Conservation (phyloP, 2,888 invertebrate species). For the Acronicta aceris region DNA sequence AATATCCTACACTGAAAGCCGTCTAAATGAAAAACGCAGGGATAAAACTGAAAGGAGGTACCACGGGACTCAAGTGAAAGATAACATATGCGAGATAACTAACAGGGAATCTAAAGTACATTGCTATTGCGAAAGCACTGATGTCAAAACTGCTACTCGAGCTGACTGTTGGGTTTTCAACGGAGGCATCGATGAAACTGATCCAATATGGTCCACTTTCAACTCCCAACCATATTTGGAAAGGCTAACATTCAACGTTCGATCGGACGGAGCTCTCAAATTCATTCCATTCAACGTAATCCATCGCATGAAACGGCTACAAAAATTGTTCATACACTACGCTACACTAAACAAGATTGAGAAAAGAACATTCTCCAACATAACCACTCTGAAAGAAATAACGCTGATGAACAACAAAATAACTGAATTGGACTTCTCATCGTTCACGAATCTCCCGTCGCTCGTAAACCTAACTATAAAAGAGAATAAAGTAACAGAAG, state of each 20-base stretch:
- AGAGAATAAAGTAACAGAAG: constrained; percentile 93
- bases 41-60: constrained; percentile 85
- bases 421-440: constrained; percentile 91
- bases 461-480: constrained; percentile 93
- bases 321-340: constrained; percentile 92
- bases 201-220: constrained; percentile 93
- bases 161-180: constrained; percentile 95
- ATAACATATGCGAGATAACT: constrained; percentile 90
- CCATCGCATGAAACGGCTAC: constrained; percentile 90
- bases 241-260: constrained; percentile 92
- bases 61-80: constrained; percentile 77
- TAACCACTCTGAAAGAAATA: constrained; percentile 92
- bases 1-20: constrained; percentile 87
- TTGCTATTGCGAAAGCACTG: constrained; percentile 91
- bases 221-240: constrained; percentile 92
- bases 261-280: constrained; percentile 91
- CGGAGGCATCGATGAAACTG: constrained; percentile 90
- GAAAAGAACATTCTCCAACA: constrained; percentile 93
- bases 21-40: constrained; percentile 87
- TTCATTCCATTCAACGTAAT: constrained; percentile 92
- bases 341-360: constrained; percentile 92
- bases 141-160: constrained; percentile 89
- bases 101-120: constrained; percentile 89
- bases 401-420: constrained; percentile 93
- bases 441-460: constrained; percentile 93